These are phyloP conservation scores for Acropternis orthonyx DNA, from an alignment of 2,797 vertebrate species.

Conservation along the genomic window DNA sequence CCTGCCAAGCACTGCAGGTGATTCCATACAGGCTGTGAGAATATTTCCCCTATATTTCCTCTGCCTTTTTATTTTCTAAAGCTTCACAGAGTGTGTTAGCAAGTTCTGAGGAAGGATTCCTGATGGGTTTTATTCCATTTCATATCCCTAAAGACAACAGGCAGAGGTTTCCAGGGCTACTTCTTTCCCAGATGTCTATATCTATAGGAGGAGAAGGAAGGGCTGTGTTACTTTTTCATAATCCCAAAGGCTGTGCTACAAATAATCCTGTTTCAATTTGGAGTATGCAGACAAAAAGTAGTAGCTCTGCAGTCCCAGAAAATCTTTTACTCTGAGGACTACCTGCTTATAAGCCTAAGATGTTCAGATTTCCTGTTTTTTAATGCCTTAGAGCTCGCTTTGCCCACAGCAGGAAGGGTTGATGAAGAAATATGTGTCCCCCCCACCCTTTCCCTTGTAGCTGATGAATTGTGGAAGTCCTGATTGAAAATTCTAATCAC, in stretches of 20 bases:
- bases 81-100: not conserved
- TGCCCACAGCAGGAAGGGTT: conserved; percentile 7
- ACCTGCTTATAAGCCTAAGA: not conserved
- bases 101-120: not conserved
- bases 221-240: not conserved
- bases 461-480: conserved; percentile 69
- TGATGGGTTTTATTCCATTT: not conserved
- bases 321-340: not conserved
- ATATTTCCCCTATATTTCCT: not conserved
- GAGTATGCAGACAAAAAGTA: not conserved
- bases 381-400: not conserved
- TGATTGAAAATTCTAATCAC: conserved; percentile 89
- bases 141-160: not conserved
- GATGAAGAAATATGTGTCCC: conserved; percentile 26
- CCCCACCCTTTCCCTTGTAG: not conserved
- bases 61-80: not conserved
- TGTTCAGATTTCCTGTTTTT: not conserved
- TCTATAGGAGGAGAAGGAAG: not conserved
- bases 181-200: not conserved
- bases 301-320: not conserved
- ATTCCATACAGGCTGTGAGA: not conserved
- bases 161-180: not conserved
- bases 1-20: not conserved
- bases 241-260: not conserved
- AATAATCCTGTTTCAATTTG: not conserved